Conservation (phyloP, 2,888 invertebrate species). For the Rhagophthalmus giganteus region DNA sequence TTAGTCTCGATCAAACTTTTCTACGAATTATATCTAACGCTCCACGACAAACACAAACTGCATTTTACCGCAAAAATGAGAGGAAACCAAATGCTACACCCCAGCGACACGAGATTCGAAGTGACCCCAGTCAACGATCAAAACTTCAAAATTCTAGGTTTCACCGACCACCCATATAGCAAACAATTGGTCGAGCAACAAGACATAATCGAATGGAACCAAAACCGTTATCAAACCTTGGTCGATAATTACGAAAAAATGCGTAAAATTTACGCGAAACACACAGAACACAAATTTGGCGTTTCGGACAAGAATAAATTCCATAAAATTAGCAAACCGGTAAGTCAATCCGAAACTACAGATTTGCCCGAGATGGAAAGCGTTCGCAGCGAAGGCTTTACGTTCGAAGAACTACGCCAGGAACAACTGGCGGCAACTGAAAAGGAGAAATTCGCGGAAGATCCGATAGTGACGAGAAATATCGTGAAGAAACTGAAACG, state of each 20-base stretch:
- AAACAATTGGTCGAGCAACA: slow-evolving; percentile 12
- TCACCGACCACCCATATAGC: slow-evolving; percentile 12
- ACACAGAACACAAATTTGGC: slow-evolving; percentile 25
- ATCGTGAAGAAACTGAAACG: slow-evolving; percentile 59
- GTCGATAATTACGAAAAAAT: slow-evolving; percentile 51
- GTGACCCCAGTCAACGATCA: slow-evolving; percentile 41
- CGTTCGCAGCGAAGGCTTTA: background rate
- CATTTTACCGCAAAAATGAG: slow-evolving; percentile 59
- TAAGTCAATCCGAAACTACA: slow-evolving; percentile 11
- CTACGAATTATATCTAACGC: slow-evolving; percentile 63
- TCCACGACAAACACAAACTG: slow-evolving; percentile 62
- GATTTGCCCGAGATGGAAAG: background rate
- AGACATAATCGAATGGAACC: slow-evolving; percentile 63
- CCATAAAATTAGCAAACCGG: background rate
- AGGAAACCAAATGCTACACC: slow-evolving; percentile 43
- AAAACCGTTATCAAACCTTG: slow-evolving; percentile 56
- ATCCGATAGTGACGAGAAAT: slow-evolving; percentile 48
- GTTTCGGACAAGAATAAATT: background rate
- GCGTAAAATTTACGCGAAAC: slow-evolving; percentile 43
- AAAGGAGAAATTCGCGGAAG: slow-evolving; percentile 35
- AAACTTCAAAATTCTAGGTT: slow-evolving; percentile 9
- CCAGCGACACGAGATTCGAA: slow-evolving; percentile 48
- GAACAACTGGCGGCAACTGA: slow-evolving; percentile 38
- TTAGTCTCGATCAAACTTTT: slow-evolving; percentile 61
- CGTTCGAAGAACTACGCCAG: slow-evolving; percentile 42